Conservation (phyloP, 1,140 invertebrate genomes). For the Portunus trituberculatus region DNA sequence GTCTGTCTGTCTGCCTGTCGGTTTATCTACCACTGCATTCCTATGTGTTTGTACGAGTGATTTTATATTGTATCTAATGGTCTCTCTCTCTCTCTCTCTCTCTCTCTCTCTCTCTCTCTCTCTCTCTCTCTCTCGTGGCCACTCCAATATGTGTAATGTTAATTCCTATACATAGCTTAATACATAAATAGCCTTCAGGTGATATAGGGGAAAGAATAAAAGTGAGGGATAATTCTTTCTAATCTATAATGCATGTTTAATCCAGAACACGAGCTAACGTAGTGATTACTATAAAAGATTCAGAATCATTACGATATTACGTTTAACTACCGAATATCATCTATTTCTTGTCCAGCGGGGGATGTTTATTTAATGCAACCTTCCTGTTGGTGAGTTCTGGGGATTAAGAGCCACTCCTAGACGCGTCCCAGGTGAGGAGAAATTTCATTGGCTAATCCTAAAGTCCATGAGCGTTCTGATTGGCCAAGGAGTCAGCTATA, state of each 20-base stretch:
- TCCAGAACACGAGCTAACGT: neutral
- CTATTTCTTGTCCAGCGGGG: no score
- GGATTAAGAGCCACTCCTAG: no score
- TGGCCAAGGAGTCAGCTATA: neutral
- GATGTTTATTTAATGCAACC: no score
- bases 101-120: constrained; percentile 50
- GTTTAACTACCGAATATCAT: no score
- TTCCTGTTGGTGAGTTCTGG: no score
- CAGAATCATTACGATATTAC: neutral
- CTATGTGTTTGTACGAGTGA: neutral
- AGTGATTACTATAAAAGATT: neutral
- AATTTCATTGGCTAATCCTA: neutral
- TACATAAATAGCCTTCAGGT: no score
- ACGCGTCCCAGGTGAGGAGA: neutral
- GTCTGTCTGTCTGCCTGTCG: neutral
- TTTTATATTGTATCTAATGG: neutral
- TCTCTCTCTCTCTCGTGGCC: neutral
- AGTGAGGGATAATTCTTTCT: neutral
- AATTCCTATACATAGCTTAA: no score
- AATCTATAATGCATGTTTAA: neutral
- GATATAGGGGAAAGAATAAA: neutral
- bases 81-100: constrained; percentile 39
- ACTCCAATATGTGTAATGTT: no score
- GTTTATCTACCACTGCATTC: neutral
- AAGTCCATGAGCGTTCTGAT: neutral